A percentile compares a stretch with the other conserved stretches of the same genome.
phyloP scores from a whole-genome alignment of 2,888 invertebrate genomes.

The Scaptomyza tumidula region DNA sequence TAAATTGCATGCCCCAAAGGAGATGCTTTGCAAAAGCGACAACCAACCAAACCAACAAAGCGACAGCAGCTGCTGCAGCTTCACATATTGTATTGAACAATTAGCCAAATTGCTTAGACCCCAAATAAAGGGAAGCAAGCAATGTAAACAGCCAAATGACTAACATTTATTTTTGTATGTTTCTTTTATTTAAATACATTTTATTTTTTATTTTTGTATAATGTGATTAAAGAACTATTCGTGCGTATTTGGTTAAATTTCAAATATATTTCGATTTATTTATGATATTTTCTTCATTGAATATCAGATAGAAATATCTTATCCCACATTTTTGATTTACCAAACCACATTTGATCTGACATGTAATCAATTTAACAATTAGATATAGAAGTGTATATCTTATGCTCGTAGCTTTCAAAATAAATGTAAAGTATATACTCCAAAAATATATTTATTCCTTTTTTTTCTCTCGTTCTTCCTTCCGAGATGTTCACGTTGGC shows the following conservation, averaged over 20 bases:
- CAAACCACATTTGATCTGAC: neutral
- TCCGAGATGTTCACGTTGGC: constrained; percentile 5
- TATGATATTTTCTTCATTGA: too few relatives aligned
- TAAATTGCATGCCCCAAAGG: constrained; percentile 72
- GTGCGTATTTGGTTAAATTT: too few relatives aligned
- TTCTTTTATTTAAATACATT: constrained; percentile 4
- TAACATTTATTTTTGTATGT: constrained; percentile 24
- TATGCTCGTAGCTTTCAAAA: neutral
- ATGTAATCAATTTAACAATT: constrained; percentile 1
- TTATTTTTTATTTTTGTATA: neutral
- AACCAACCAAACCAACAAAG: constrained; percentile 12
- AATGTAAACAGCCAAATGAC: constrained; percentile 27
- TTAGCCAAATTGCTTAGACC: constrained; percentile 56
- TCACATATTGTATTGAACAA: constrained; percentile 63
- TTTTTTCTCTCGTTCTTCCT: neutral
- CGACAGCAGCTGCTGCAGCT: constrained; percentile 30
- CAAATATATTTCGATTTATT: too few relatives aligned
- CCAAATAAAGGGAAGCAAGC: constrained; percentile 1
- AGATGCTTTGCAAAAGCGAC: constrained; percentile 43
- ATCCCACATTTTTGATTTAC: neutral
- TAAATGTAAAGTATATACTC: neutral
- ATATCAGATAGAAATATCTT: too few relatives aligned
- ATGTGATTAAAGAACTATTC: neutral
- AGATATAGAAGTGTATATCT: constrained; percentile 6
- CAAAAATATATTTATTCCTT: neutral